Base-by-base conservation (phyloP, 2,888 invertebrate genomes). In the Leucozona laternaria region DNA sequence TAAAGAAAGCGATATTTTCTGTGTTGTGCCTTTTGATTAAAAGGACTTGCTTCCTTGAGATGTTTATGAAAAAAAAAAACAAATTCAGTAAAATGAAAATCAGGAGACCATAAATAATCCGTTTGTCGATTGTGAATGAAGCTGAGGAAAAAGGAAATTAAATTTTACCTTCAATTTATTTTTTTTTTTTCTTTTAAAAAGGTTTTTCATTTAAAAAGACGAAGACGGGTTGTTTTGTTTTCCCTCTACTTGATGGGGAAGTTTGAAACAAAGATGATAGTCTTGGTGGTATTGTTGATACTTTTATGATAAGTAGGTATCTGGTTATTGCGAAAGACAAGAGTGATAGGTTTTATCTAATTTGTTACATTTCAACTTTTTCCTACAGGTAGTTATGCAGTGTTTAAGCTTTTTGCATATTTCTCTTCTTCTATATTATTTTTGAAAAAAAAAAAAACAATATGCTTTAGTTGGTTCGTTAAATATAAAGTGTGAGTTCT, bases 111-210 rank as follows among this genome's bases (percentile, higher is more conserved):
- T 81, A 70, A 60, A 81, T 86, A 81, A 86, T 81, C 60, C 62
- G 78, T 81, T 72, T 86, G 77, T 70, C 68, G 81, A 81, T 81
- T 81, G 72, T 70, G 73, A 60, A 66, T 66, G 66, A 58, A 60
- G 15, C 71, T 40, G 73, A 73, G 81, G 62, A 78, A 75, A 81
- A 73, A 77, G 85, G 85, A 86, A 86, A 86, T 86, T 86, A 86
- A 86, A 86, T 81, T 81, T 78, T 81, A 62, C 81, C 68, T 86
- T 86, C 73, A 70, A 78, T 81, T 85, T 20, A 20, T 11, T 4
- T 17, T 37, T 58, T 28, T 57, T 76, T 66, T 4, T 8, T 60
- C n/a, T 25, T n/a, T n/a, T n/a, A n/a, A n/a, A n/a, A n/a, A n/a
- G n/a, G 31, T 66, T 48, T 43, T 77, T 71, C 60, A 28, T 17